Percentiles rank a stretch among this genome's conserved stretches.
Evolutionary conservation across 2,888 invertebrate genomes (phyloP).

Genomic region (Cephus sareptanus): DNA sequence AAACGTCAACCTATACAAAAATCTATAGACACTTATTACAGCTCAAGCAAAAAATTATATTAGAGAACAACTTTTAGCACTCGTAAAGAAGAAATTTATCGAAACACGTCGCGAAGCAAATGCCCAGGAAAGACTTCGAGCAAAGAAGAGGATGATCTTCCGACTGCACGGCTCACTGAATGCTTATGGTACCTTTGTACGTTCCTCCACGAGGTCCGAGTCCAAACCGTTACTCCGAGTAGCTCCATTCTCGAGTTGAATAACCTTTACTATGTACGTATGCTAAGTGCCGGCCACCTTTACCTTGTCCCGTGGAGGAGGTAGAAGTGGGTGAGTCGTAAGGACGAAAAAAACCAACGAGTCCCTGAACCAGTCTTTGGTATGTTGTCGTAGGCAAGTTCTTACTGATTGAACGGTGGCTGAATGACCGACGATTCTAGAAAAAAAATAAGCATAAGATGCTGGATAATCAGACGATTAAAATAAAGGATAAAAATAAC

Average conservation of each 20-base stretch:
- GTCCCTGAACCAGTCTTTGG: conserved; percentile 36
- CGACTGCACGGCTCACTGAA: conserved; percentile 64
- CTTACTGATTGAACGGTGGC: conserved; percentile 3
- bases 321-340: conserved; percentile 21
- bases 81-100: not conserved
- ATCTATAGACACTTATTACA: not conserved
- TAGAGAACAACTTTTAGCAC: not conserved
- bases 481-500: not conserved
- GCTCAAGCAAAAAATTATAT: not conserved
- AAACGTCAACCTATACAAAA: not conserved
- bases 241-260: conserved; percentile 54
- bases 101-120: not conserved
- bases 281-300: conserved; percentile 47
- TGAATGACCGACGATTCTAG: conserved; percentile 3
- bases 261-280: conserved; percentile 52
- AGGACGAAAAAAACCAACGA: conserved; percentile 19
- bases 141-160: conserved; percentile 53
- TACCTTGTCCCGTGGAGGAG: conserved; percentile 30
- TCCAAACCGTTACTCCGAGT: conserved; percentile 54
- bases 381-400: conserved; percentile 28
- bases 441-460: not conserved
- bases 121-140: conserved; percentile 33
- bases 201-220: conserved; percentile 46
- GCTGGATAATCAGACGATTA: not conserved
- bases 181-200: conserved; percentile 44